Evolutionary conservation across 2,797 vertebrate species (phyloP), one percentile per base, ranked within the genome.

Genomic region (Microchirus variegatus): DNA sequence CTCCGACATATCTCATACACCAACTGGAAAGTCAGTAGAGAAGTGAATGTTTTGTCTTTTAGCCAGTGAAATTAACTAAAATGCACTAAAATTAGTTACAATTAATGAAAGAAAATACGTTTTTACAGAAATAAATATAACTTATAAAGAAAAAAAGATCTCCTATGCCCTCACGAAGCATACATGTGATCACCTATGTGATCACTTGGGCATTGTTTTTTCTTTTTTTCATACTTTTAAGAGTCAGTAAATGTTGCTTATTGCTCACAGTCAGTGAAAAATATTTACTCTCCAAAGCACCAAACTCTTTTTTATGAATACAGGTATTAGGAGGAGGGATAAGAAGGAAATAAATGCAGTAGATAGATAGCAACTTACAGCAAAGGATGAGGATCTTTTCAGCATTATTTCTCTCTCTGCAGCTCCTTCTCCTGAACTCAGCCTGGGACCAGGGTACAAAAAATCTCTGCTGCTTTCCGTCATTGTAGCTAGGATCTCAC

Each of bases 401-500:
- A 98, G 95, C 83, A 95, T 90, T 79, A 95, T 87, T 76, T 96
- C 95, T 88, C 95, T 94, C 75, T 93, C 90, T 75, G 89, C 87
- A 75, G 89, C 90, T 72, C 81, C 84, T 72, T 85, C 89, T 74
- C 90, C 90, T 60, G 81, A 78, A 72, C 85, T 87, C 78, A 92
- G 86, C 70, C 88, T 93, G 75, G 90, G 91, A 79, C 90, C 91
- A 59, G 95, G 95, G 73, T 96, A 98, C 86, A 98, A 91, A 88
- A 99, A 97, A 72, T 94, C 93, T 91, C 94, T 92, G 84, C 93
- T 96, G 87, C 91, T 94, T 86, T 94, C 94, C 82, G 94, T 90
- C 81, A 96, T 91, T 0, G 90, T 94, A 63, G 96, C 96, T 55
- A 98, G 75, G 80, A 94, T 90, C 86, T 95, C 93, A 78, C 95